These are phyloP conservation scores for Orchesella cincta DNA, from an alignment of 1,140 invertebrate species.

Conservation along the genomic window DNA sequence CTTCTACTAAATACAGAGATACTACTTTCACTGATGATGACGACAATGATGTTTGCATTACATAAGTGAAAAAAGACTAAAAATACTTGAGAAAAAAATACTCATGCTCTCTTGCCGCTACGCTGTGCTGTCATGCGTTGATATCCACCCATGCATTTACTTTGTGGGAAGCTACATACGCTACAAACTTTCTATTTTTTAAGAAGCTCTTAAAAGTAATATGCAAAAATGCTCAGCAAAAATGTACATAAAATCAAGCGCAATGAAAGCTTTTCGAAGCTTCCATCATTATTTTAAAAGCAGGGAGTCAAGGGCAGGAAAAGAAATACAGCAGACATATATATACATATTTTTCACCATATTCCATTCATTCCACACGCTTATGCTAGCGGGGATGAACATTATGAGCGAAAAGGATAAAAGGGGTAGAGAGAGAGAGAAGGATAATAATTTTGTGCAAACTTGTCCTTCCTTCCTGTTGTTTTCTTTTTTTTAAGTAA, in stretches of 20 bases:
- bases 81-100: background rate
- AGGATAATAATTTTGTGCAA: no score
- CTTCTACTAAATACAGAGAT: background rate
- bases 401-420: background rate
- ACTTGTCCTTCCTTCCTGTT: no score
- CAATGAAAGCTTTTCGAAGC: background rate
- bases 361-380: constrained; percentile 27
- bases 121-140: background rate
- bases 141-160: no score
- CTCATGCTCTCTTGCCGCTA: background rate
- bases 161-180: no score
- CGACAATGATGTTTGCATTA: background rate
- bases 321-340: background rate
- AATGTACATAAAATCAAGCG: constrained; percentile 20
- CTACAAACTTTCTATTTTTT: no score
- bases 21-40: background rate
- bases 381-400: background rate
- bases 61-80: background rate
- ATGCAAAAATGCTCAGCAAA: background rate
- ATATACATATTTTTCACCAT: background rate
- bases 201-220: constrained; percentile 21
- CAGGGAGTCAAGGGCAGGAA: background rate
- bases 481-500: no score
- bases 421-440: background rate
- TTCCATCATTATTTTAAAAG: constrained; percentile 2